Conservation (phyloP, 2,113 vertebrate species). For the Arothron firmamentum region DNA sequence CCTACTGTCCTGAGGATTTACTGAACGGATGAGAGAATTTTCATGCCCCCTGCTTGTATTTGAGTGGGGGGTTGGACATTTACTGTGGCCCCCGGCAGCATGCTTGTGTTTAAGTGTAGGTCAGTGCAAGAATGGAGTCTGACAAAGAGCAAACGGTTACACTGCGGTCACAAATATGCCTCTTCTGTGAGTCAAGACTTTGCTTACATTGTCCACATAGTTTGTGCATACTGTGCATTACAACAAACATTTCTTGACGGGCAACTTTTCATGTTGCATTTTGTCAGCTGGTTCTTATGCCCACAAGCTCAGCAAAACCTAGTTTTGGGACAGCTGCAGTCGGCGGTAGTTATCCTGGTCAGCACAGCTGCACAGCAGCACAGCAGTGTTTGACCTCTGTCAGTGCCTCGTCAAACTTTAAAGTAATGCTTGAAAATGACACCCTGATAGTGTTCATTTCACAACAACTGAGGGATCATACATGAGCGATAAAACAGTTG, state of each 20-base stretch:
- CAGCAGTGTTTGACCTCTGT: too few relatives aligned
- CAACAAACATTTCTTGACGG: slow-evolving; percentile 7
- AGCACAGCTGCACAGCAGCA: not conserved
- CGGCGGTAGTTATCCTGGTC: not conserved
- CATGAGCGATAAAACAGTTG: too few relatives aligned
- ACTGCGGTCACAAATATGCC: slow-evolving; percentile 5
- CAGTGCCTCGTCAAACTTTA: too few relatives aligned
- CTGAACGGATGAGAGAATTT: slow-evolving; percentile 65
- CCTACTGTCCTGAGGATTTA: slow-evolving; percentile 60
- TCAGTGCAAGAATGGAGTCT: slow-evolving; percentile 47
- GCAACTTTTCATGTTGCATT: slow-evolving; percentile 16
- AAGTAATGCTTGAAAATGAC: too few relatives aligned
- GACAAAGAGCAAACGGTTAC: slow-evolving; percentile 16
- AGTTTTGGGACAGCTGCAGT: slow-evolving; percentile 29
- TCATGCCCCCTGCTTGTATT: slow-evolving; percentile 48
- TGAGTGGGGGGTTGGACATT: slow-evolving; percentile 44
- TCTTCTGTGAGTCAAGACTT: slow-evolving; percentile 2
- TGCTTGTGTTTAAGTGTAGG: slow-evolving; percentile 51
- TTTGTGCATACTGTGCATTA: not conserved
- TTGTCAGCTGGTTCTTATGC: slow-evolving; percentile 41
- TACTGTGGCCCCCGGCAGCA: slow-evolving; percentile 54
- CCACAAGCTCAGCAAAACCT: slow-evolving; percentile 47
- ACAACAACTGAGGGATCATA: too few relatives aligned
- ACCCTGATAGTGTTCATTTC: too few relatives aligned
- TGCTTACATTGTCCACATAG: not conserved